Evolutionary conservation across 2,113 vertebrate genomes (phyloP).

Genomic region (Oryzias javanicus): DNA sequence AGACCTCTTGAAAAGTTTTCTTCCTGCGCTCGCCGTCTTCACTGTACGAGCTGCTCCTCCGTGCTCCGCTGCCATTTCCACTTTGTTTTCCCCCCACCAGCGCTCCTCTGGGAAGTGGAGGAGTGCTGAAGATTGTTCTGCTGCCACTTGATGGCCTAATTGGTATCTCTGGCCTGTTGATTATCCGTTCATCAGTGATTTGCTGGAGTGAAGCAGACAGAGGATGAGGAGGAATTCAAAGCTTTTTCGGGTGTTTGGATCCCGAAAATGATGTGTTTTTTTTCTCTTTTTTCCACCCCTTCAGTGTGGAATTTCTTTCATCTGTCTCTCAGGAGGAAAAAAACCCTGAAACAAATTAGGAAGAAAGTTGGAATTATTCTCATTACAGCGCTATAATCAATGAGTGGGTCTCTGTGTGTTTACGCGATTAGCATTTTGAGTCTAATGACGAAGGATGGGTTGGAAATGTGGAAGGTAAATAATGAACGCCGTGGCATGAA

Average conservation of each 20-base stretch:
- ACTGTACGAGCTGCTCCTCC: conserved; percentile 1
- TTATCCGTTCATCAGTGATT: conserved; percentile 39
- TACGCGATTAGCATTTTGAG: conserved; percentile 21
- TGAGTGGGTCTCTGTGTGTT: conserved; percentile 15
- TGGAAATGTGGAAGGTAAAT: too few species aligned
- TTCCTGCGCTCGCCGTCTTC: conserved; percentile 14
- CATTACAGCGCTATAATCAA: conserved; percentile 32
- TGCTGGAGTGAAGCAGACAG: conserved; percentile 25
- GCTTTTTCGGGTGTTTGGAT: not conserved
- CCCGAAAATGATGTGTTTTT: too few species aligned
- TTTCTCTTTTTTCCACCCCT: too few species aligned
- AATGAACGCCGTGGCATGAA: too few species aligned
- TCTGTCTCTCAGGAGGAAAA: too few species aligned
- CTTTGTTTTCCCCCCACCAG: not conserved
- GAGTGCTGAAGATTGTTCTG: conserved; percentile 37
- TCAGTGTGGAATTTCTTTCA: too few species aligned
- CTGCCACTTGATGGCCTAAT: conserved; percentile 51
- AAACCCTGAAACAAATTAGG: too few species aligned
- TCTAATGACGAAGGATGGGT: not conserved
- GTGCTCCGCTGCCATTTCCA: conserved; percentile 4
- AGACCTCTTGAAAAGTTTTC: conserved; percentile 45
- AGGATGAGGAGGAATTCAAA: conserved; percentile 51
- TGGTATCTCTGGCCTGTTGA: conserved; percentile 46
- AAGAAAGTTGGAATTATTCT: too few species aligned
- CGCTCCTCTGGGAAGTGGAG: conserved; percentile 47